Evolutionary conservation across 2,113 vertebrate genomes (phyloP).

Genomic region (Lagopus leucura): DNA sequence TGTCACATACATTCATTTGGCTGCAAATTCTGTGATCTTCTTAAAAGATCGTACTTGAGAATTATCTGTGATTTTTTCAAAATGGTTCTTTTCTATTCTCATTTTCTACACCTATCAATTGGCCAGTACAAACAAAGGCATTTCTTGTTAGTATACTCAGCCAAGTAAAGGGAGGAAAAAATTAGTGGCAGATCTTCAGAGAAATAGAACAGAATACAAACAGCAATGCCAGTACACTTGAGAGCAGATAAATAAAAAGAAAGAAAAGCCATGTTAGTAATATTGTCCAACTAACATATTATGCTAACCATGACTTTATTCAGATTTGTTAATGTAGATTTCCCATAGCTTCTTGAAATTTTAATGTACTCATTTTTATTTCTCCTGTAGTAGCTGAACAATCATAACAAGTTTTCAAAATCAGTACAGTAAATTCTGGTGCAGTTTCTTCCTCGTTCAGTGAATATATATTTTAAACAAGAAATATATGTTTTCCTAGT

Average conservation of each 20-base stretch:
- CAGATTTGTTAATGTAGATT: constrained; percentile 19
- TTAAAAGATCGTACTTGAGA: constrained; percentile 24
- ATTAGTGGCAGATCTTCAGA: background rate
- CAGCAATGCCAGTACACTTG: constrained; percentile 18
- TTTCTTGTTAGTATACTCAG: constrained; percentile 27
- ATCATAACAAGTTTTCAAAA: background rate
- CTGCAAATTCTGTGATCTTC: constrained; percentile 10
- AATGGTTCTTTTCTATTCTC: constrained; percentile 32
- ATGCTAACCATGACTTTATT: background rate
- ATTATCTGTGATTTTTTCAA: constrained; percentile 54
- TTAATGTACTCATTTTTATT: constrained; percentile 1
- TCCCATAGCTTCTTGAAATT: background rate
- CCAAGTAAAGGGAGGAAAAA: background rate
- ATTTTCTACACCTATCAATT: constrained; percentile 51
- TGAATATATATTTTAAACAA: background rate
- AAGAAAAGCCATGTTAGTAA: constrained; percentile 3
- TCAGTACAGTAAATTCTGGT: background rate
- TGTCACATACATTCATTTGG: background rate
- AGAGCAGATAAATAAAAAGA: constrained; percentile 41
- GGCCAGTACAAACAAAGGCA: background rate
- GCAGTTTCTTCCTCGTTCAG: background rate
- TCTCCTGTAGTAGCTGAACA: background rate
- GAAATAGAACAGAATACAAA: background rate
- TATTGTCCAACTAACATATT: constrained; percentile 13
- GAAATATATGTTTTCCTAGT: background rate